Conservation (phyloP, 2,888 invertebrate genomes). For the Tetragnatha montana region DNA sequence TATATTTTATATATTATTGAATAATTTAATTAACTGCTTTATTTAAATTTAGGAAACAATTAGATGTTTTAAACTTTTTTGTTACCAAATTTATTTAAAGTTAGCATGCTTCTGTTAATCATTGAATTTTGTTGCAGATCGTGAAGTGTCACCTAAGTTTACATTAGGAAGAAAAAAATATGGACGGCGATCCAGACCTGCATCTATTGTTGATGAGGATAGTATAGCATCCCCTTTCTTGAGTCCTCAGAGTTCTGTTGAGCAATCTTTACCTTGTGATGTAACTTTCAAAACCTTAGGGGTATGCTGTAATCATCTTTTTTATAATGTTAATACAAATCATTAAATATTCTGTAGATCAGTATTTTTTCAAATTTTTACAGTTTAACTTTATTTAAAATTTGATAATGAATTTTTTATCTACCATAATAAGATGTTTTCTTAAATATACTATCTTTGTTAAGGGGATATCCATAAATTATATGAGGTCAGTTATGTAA, state of each 20-base stretch:
- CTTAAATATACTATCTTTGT: neutral
- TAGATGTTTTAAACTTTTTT: too few species aligned
- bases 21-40: too few species aligned
- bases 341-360: neutral
- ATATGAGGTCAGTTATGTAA: too few species aligned
- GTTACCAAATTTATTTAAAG: too few species aligned
- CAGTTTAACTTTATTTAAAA: neutral
- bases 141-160: constrained; percentile 72
- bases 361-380: neutral
- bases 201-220: constrained; percentile 63
- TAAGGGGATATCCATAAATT: too few species aligned
- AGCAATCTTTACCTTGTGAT: constrained; percentile 32
- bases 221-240: constrained; percentile 27
- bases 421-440: neutral
- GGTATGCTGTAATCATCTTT: constrained; percentile 18
- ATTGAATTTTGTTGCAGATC: constrained; percentile 51
- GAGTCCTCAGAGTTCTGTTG: constrained; percentile 41
- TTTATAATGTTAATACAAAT: neutral
- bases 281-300: neutral
- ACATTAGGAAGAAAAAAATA: constrained; percentile 72
- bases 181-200: constrained; percentile 72
- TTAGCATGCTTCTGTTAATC: too few species aligned
- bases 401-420: neutral
- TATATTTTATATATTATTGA: too few species aligned
- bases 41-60: too few species aligned